Percentiles rank a stretch among this genome's conserved stretches.
phyloP scores from a whole-genome alignment of 2,113 vertebrate species.

The Sinosuthora webbiana region DNA sequence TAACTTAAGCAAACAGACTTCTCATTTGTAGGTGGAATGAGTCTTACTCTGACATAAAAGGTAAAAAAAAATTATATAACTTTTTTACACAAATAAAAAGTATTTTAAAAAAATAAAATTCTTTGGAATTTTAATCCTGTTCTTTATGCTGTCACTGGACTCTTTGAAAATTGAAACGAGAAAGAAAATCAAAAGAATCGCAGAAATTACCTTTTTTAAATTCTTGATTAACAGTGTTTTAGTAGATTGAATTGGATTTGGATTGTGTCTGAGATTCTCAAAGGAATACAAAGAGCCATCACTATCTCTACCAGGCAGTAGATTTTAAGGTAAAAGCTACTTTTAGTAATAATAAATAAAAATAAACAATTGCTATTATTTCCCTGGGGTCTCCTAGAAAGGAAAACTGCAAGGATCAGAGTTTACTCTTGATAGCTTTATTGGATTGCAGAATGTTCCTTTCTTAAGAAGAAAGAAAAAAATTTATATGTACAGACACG shows the following conservation, averaged over 20 bases:
- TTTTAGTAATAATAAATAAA: neutral
- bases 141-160: neutral
- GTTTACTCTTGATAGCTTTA: neutral
- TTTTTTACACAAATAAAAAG: neutral
- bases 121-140: neutral
- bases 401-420: neutral
- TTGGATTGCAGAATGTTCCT: neutral
- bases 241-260: neutral
- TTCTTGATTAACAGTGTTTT: neutral
- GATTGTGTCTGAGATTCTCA: neutral
- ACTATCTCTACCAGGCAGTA: neutral
- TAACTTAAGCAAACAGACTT: neutral
- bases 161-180: neutral
- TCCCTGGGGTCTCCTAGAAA: neutral
- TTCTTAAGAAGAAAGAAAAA: neutral
- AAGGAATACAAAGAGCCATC: neutral
- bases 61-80: neutral
- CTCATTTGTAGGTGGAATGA: neutral
- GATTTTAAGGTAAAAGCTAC: neutral
- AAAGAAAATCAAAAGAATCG: neutral
- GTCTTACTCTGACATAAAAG: neutral
- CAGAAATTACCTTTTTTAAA: neutral
- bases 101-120: neutral
- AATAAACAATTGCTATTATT: neutral
- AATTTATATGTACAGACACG: neutral